A percentile compares a stretch with the other conserved stretches of the same genome.
Evolutionary conservation across 2,113 vertebrate genomes (phyloP).

Genomic region (Stigmatopora nigra): DNA sequence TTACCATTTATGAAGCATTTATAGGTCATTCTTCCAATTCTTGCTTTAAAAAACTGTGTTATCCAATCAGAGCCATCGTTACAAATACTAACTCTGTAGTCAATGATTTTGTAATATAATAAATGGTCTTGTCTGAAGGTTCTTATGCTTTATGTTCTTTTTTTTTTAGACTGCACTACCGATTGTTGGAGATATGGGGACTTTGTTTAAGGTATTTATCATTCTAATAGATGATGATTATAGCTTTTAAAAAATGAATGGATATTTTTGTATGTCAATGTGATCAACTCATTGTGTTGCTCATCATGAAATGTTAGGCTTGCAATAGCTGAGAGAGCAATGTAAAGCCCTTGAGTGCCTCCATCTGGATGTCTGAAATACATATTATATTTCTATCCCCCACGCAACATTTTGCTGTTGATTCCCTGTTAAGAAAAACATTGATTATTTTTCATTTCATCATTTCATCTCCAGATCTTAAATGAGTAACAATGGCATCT

Average conservation of each 20-base stretch:
- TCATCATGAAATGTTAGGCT: neutral
- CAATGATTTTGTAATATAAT: neutral
- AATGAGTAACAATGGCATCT: neutral
- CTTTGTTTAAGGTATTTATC: slow-evolving; percentile 82
- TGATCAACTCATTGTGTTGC: slow-evolving; percentile 13
- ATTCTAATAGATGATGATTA: slow-evolving; percentile 17
- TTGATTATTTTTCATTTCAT: neutral
- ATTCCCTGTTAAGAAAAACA: neutral
- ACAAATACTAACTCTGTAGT: slow-evolving; percentile 15
- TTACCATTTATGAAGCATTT: slow-evolving; percentile 5
- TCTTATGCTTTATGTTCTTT: neutral
- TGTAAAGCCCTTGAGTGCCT: slow-evolving; percentile 36
- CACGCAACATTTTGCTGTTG: neutral
- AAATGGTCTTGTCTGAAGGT: neutral
- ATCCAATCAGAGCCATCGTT: slow-evolving; percentile 9
- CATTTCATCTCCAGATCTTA: neutral
- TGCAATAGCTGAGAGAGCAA: neutral
- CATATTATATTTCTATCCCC: slow-evolving; percentile 7
- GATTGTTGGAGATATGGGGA: slow-evolving; percentile 85
- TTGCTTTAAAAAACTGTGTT: slow-evolving; percentile 7
- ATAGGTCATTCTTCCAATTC: slow-evolving; percentile 17
- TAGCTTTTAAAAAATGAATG: slow-evolving; percentile 8
- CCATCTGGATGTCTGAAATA: slow-evolving; percentile 35
- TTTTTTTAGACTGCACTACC: slow-evolving; percentile 82
- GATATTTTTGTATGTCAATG: slow-evolving; percentile 2